phyloP scores from a whole-genome alignment of 2,113 vertebrate species.

The Cairina moschata region DNA sequence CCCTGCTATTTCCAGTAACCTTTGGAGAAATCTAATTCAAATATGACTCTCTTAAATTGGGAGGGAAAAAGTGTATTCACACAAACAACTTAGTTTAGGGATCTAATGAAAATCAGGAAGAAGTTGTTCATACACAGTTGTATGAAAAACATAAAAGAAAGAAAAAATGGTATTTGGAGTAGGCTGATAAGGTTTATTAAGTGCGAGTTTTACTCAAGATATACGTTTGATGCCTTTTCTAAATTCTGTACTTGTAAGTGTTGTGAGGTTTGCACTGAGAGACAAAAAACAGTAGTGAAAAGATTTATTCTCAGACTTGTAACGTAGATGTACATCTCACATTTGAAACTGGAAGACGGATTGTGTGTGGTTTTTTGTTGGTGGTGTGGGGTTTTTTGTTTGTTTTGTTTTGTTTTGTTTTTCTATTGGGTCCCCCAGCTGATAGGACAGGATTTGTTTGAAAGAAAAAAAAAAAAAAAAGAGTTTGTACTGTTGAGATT shows the following conservation, averaged over 20 bases:
- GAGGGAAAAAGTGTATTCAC: neutral
- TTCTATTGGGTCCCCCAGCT: neutral
- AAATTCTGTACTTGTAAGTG: neutral
- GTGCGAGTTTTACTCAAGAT: neutral
- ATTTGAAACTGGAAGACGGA: neutral
- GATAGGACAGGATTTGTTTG: neutral
- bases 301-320: neutral
- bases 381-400: too few species aligned
- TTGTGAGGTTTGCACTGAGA: neutral
- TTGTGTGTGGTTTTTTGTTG: neutral
- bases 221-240: neutral
- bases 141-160: slow-evolving; percentile 6
- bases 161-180: neutral
- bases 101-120: neutral
- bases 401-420: neutral
- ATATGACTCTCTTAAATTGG: neutral
- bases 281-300: neutral
- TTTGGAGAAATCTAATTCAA: neutral
- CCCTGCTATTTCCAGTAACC: neutral
- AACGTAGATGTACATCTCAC: neutral
- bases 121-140: neutral
- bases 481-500: neutral
- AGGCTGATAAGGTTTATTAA: neutral
- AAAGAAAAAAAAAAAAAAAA: neutral
- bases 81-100: neutral